Base-by-base conservation (phyloP, 2,113 vertebrate genomes). In the Rissa tridactyla region DNA sequence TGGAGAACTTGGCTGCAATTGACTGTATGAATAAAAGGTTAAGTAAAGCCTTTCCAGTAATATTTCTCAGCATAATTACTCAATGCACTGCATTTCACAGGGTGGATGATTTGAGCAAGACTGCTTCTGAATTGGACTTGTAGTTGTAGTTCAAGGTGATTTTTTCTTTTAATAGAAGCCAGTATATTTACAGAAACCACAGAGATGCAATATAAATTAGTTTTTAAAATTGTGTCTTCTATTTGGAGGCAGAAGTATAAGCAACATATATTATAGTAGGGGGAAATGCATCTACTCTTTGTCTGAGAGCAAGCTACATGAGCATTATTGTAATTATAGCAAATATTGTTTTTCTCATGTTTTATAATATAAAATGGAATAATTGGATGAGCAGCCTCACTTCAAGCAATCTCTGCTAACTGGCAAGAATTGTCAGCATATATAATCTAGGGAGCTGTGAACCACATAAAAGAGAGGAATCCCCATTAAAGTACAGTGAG, bases 41-140 rank as follows among this genome's bases (percentile, higher is more conserved):
- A 92, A 96, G 52, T 64, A 86, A 95, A 94, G 46, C n/a, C 71
- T 97, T 97, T 73, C 13, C 90, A 84, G 86, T 71, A 88, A 64
- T 96, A 95, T 96, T 97, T 94, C 57, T 62, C 82, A 88, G 55
- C 36, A 68, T 93, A 96, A 87, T 87, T 96, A 87, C 58, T 88
- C 66, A 61, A 6, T 55, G 10, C 49, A 58, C 54, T 87, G 47
- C 69, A 62, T 94, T 97, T 94, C 81, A 76, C 30, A 76, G 52
- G 25, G 47, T 64, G 77, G 64, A 86, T 78, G 40, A 51, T 94
- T 94, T 80, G 69, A 84, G 92, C 57, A 94, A 95, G 69, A 84
- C 89, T 91, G 72, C 7, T 36, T 61, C 55, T 86, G 76, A 88
- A 40, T 13, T 88, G 68, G 60, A 70, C 76, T 51, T 40, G 42